These are phyloP conservation scores for Drosophila paranaensis DNA, from an alignment of 2,888 invertebrate genomes.

Conservation along the genomic window DNA sequence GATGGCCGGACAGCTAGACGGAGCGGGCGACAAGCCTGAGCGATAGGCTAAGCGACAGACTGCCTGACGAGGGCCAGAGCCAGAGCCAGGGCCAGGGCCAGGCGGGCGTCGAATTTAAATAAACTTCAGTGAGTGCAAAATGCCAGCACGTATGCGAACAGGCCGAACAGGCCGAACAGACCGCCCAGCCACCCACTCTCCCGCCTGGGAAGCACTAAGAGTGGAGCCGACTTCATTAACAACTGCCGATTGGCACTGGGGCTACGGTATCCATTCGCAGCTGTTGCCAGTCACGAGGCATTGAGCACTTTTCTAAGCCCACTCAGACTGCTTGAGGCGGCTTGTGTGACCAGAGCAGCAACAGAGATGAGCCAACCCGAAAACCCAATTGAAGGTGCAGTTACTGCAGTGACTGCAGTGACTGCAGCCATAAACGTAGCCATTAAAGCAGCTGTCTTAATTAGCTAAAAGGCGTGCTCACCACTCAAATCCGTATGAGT, in stretches of 20 bases:
- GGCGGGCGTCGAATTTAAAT: slow-evolving; percentile 56
- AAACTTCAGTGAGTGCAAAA: slow-evolving; percentile 59
- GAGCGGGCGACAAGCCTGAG: neutral
- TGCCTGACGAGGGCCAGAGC: neutral
- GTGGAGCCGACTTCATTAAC: slow-evolving; percentile 68
- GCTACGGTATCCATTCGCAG: slow-evolving; percentile 19
- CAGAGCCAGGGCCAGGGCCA: neutral
- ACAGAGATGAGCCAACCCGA: neutral
- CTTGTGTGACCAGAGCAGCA: slow-evolving; percentile 2
- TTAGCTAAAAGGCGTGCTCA: neutral
- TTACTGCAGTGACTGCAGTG: neutral
- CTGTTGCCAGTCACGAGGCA: slow-evolving; percentile 43
- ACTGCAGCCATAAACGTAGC: neutral
- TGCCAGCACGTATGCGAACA: slow-evolving; percentile 52
- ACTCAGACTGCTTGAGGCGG: slow-evolving; percentile 1
- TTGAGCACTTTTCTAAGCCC: slow-evolving; percentile 28
- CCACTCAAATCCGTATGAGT: neutral
- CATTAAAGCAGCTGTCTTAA: neutral
- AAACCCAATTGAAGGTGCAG: no score
- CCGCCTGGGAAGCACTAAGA: slow-evolving; percentile 62
- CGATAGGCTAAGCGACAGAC: slow-evolving; percentile 9
- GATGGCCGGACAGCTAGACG: slow-evolving; percentile 40
- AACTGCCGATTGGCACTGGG: slow-evolving; percentile 45
- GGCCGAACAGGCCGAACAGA: neutral
- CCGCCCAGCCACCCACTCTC: slow-evolving; percentile 4